phyloP scores from a whole-genome alignment of 2,888 invertebrate species.

The Agrotis exclamationis region DNA sequence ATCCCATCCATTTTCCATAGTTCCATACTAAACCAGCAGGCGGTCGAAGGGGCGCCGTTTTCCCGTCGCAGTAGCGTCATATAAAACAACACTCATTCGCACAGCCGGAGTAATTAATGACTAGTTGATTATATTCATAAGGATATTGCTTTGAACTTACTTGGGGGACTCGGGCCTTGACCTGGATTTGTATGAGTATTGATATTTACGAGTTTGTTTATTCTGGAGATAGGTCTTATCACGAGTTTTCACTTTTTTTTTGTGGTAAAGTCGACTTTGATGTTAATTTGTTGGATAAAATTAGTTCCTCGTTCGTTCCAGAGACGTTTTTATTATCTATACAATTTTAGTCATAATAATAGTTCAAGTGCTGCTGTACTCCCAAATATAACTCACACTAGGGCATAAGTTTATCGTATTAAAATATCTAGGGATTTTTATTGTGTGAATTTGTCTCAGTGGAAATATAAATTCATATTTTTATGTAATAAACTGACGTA shows the following conservation, averaged over 20 bases:
- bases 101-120: constrained; percentile 71
- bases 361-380: too few species aligned
- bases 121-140: constrained; percentile 64
- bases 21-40: constrained; percentile 46
- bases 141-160: constrained; percentile 41
- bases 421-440: too few species aligned
- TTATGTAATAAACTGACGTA: neutral
- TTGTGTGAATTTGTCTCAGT: too few species aligned
- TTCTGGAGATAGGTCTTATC: neutral
- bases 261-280: too few species aligned
- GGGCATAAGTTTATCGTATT: too few species aligned
- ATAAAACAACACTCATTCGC: constrained; percentile 68
- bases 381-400: too few species aligned
- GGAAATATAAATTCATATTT: neutral
- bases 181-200: constrained; percentile 22
- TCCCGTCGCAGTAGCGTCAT: constrained; percentile 60
- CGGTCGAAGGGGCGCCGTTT: constrained; percentile 59
- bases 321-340: too few species aligned
- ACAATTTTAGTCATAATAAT: too few species aligned
- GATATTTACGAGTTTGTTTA: neutral
- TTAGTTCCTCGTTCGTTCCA: too few species aligned
- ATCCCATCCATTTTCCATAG: constrained; percentile 41
- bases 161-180: constrained; percentile 24
- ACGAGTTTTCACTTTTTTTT: too few species aligned
- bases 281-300: too few species aligned